Base-by-base conservation (phyloP, 2,888 invertebrate genomes). In the Bugula neritina region DNA sequence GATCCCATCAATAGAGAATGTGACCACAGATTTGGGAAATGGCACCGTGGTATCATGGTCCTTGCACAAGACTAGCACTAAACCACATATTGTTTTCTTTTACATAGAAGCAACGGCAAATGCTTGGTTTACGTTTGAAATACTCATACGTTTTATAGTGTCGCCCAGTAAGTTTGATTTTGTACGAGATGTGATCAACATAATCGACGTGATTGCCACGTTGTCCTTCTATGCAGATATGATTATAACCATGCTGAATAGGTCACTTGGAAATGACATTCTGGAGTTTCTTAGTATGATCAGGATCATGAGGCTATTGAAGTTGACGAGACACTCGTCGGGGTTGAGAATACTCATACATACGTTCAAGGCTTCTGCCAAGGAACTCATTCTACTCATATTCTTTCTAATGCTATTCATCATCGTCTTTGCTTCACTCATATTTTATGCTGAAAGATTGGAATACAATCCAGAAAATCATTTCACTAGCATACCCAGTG, bases 51-150 rank as follows among this genome's bases (percentile, higher is more conserved):
- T 27, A 43, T 77, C 80, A 13, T 94, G 92, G 92, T 90, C 90
- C 72, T 86, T 95, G 81, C 94, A 96, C 87, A 87, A 87, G 81
- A 82, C 90, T 80, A 91, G 92, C 85, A 97, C 94, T 5, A 58
- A 43, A 27, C 72, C 73, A 1, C 54, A 75, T n/a, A 76, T 75
- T 0, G 73, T 73, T 0, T 75, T 83, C 10, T 75, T 81, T 21
- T 74, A 80, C 17, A 79, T 81, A 69, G 83, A 83, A 72, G 72
- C 81, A 0, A 73, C 76, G 10, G 80, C 81, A 72, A 79, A 81
- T 43, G 73, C 78, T 13, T 80, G 81, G 73, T 83, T 83, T 74
- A 79, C 79, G 1, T 13, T 80, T 23, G 83, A 83, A 71, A 80
- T 82, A 73, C 35, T 82, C 1, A 77, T 80, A 1, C 74, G 82